These are phyloP conservation scores for Tarsius wallacei DNA, from an alignment of 2,797 vertebrate genomes.

Conservation along the genomic window DNA sequence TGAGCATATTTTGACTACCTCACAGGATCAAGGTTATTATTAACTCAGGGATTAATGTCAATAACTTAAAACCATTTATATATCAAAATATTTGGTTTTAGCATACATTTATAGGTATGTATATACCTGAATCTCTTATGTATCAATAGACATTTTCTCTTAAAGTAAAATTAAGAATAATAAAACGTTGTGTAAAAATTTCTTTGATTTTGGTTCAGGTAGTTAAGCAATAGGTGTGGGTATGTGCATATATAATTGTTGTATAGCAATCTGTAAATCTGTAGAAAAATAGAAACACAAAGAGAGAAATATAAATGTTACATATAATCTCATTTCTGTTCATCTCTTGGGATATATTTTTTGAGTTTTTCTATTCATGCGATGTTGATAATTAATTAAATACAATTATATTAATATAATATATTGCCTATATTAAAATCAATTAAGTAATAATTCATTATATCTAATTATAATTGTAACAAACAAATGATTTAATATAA, in stretches of 20 bases:
- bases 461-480: background rate
- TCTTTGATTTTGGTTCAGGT: conserved; percentile 37
- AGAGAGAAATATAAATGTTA: conserved; percentile 40
- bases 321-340: background rate
- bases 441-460: background rate
- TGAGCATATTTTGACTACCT: conserved; percentile 39
- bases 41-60: conserved; percentile 39
- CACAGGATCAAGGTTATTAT: background rate
- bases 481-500: background rate
- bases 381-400: conserved; percentile 13
- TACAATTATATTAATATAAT: background rate
- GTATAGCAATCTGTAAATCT: background rate
- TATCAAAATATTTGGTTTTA: conserved; percentile 28
- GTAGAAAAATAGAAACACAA: conserved; percentile 3
- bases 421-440: background rate
- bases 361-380: background rate
- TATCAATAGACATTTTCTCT: background rate
- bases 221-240: background rate
- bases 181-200: background rate
- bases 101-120: background rate
- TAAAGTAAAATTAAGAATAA: background rate
- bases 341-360: background rate
- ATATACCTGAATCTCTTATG: background rate
- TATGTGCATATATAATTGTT: background rate
- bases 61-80: conserved; percentile 7